A percentile compares a stretch with the other conserved stretches of the same genome.
Conservation (phyloP, 2,797 vertebrate genomes). For the Myotis vivesi region DNA sequence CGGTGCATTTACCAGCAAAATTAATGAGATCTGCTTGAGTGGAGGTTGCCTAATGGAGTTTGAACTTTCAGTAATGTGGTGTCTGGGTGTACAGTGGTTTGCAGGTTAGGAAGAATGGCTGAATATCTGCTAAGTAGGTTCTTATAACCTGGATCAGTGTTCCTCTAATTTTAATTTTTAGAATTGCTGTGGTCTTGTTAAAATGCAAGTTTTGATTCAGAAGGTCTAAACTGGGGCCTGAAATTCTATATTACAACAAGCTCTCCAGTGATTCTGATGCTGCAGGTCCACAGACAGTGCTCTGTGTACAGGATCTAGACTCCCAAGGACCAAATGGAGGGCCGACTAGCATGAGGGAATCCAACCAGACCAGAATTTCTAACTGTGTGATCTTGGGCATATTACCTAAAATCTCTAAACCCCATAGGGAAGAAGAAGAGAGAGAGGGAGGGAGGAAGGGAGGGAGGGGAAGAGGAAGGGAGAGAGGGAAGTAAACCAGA, state of each 20-base stretch:
- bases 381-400: neutral
- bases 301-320: neutral
- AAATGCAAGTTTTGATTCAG: neutral
- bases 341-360: neutral
- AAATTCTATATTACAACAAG: neutral
- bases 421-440: neutral
- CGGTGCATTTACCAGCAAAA: neutral
- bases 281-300: neutral
- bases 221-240: neutral
- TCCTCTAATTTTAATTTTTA: neutral
- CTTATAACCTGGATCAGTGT: neutral
- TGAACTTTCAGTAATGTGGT: neutral
- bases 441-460: neutral
- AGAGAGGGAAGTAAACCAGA: neutral
- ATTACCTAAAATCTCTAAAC: constrained; percentile 12
- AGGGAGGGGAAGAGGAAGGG: too few species aligned
- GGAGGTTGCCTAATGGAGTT: neutral
- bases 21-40: neutral
- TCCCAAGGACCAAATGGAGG: neutral
- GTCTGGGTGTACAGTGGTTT: neutral
- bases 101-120: neutral
- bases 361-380: neutral
- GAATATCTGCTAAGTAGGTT: neutral
- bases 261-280: neutral
- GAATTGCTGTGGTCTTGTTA: neutral